A percentile compares a stretch with the other conserved stretches of the same genome.
These are phyloP conservation scores for Ormyrus nitidulus DNA, from an alignment of 2,888 invertebrate genomes.

Conservation along the genomic window DNA sequence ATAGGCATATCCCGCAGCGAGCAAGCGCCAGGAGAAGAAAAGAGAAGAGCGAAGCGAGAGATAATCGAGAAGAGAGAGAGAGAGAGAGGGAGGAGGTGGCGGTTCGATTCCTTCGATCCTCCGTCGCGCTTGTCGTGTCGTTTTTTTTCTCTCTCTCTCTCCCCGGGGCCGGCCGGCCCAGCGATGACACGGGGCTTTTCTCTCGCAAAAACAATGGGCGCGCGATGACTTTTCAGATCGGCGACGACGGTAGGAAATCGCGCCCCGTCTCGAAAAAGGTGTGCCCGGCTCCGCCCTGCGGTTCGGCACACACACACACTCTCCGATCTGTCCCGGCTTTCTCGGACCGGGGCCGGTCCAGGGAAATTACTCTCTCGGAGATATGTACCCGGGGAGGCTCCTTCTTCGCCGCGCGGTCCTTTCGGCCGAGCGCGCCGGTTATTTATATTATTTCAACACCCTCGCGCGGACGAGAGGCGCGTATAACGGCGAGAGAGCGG, in stretches of 20 bases:
- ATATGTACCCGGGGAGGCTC: background rate
- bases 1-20: constrained; percentile 53
- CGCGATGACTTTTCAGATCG: constrained; percentile 66
- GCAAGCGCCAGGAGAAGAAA: constrained; percentile 58
- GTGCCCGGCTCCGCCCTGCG: constrained; percentile 71
- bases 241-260: constrained; percentile 62
- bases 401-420: background rate
- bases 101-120: constrained; percentile 36
- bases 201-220: constrained; percentile 70
- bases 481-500: background rate
- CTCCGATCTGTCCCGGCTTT: background rate
- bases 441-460: constrained; percentile 70
- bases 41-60: constrained; percentile 40
- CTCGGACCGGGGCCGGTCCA: too few species aligned
- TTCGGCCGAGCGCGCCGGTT: constrained; percentile 55
- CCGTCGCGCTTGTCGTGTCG: constrained; percentile 23
- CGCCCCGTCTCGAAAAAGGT: constrained; percentile 66
- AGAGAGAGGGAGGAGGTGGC: background rate
- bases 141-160: constrained; percentile 55
- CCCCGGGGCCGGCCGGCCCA: constrained; percentile 23
- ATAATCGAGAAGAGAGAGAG: background rate
- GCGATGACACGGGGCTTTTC: constrained; percentile 68
- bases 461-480: constrained; percentile 54
- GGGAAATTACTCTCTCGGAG: constrained; percentile 23
- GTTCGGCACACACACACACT: background rate